These are phyloP conservation scores for Amphiprion percula DNA, from an alignment of 2,113 vertebrate genomes.

Conservation along the genomic window DNA sequence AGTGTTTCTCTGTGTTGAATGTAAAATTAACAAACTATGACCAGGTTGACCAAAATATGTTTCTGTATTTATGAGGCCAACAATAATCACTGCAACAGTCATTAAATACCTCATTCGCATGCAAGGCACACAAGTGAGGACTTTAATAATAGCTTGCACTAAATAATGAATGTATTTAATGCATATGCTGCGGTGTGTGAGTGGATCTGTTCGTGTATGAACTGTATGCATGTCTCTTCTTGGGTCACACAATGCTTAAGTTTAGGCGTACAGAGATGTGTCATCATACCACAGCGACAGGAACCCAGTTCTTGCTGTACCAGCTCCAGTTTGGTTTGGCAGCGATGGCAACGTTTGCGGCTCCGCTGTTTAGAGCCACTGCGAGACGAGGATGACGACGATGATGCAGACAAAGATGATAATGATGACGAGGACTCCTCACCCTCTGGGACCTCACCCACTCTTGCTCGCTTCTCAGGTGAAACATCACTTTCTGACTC, in stretches of 20 bases:
- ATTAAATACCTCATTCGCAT: background rate
- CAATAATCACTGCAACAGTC: background rate
- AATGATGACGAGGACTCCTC: conserved; percentile 81
- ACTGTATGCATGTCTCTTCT: background rate
- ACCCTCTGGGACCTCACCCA: conserved; percentile 87
- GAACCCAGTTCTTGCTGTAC: conserved; percentile 98
- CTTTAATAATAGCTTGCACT: background rate
- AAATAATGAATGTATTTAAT: background rate
- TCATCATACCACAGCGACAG: conserved; percentile 94
- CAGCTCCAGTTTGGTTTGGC: conserved; percentile 99
- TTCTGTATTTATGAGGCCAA: conserved; percentile 1
- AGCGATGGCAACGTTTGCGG: conserved; percentile 97
- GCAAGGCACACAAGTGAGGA: background rate
- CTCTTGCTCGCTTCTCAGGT: conserved; percentile 92
- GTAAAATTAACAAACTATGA: conserved; percentile 15
- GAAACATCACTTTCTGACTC: conserved; percentile 93
- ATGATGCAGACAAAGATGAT: conserved; percentile 61
- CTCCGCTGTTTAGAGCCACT: conserved; percentile 92
- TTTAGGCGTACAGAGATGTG: background rate
- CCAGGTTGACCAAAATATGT: background rate
- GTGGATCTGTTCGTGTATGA: background rate
- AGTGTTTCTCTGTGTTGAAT: conserved; percentile 5
- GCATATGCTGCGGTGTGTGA: background rate
- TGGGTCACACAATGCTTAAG: background rate
- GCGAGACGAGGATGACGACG: conserved; percentile 80